Evolutionary conservation across 2,797 vertebrate genomes (phyloP).

Genomic region (Poecilia velifera): DNA sequence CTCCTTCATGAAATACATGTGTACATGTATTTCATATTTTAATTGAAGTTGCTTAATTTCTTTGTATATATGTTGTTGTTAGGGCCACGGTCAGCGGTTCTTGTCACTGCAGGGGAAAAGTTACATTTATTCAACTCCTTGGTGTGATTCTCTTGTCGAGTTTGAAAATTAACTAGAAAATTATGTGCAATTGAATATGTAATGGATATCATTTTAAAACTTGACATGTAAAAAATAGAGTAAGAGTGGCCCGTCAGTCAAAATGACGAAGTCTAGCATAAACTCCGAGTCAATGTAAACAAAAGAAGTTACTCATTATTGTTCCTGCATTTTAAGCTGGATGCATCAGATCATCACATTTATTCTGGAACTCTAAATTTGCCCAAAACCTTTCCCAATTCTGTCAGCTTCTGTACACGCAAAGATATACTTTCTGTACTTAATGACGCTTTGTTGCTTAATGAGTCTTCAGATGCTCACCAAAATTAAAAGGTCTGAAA

Average conservation of each 20-base stretch:
- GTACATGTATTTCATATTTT: background rate
- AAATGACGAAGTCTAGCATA: too few relatives aligned
- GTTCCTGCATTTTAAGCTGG: background rate
- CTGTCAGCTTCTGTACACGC: background rate
- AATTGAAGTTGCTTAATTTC: background rate
- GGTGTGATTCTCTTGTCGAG: too few relatives aligned
- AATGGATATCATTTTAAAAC: too few relatives aligned
- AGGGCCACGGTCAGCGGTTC: too few relatives aligned
- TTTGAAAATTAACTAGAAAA: too few relatives aligned
- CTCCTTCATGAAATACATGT: background rate
- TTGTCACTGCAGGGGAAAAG: too few relatives aligned
- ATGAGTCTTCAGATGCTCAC: conserved; percentile 28
- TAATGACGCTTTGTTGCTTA: conserved; percentile 41
- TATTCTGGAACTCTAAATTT: background rate
- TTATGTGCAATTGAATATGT: too few relatives aligned
- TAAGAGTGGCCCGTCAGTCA: too few relatives aligned
- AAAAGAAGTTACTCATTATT: conserved; percentile 1
- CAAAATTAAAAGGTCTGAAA: conserved; percentile 55
- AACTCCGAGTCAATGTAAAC: background rate
- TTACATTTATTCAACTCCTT: too few relatives aligned
- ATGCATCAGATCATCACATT: conserved; percentile 9
- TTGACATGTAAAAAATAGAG: too few relatives aligned
- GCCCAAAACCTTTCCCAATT: background rate
- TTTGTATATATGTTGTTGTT: background rate
- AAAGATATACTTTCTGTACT: conserved; percentile 6